Evolutionary conservation across 64 coral and sea anemone species (phyloP), one percentile per base, ranked within the genome.

Genomic region (Platygyra sinensis): DNA sequence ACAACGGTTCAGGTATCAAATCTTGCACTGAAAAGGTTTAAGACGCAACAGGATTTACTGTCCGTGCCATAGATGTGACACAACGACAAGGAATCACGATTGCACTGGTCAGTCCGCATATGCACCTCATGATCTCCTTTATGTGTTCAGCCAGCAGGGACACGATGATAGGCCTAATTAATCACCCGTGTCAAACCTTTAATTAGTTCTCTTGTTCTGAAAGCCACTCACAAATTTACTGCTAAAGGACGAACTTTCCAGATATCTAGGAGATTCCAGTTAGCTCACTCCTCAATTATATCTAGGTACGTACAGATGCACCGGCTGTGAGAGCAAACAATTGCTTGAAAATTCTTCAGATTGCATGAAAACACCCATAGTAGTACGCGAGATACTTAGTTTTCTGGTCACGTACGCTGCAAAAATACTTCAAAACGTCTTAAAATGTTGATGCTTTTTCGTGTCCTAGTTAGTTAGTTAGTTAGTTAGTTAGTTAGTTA

Each of bases 321-420:
- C n/a, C 25, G 18, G 52, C 31, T 33, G 13, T 30, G 1, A 49
- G 49, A 32, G 17, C 52, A 80, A 16, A 80, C 6, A 61, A 14
- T 61, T 20, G 14, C 42, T 29, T 61, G 1, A 30, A 61, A 8
- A 80, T 80, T 33, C 2, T 59, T 79, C 10, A 79, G 76, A 24
- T 79, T 79, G 50, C 9, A 79, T 79, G 78, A 80, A 61, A 25
- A 61, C 55, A 30, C 28, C 4, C 25, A 32, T 57, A 61, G 16
- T 10, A 13, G 55, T 62, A 32, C 13, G 65, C 30, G 4, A 3
- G 15, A 55, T 62, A 80, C 27, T 80, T 80, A 62, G 55, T 19
- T 80, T 80, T 80, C 78, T 80, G 55, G 78, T 80, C 55, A 80
- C 52, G 78, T 80, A 80, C 78, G 57, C 78, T 57, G 31, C 78